Base-by-base conservation (phyloP, 2,888 invertebrate genomes). In the Biston betularia region DNA sequence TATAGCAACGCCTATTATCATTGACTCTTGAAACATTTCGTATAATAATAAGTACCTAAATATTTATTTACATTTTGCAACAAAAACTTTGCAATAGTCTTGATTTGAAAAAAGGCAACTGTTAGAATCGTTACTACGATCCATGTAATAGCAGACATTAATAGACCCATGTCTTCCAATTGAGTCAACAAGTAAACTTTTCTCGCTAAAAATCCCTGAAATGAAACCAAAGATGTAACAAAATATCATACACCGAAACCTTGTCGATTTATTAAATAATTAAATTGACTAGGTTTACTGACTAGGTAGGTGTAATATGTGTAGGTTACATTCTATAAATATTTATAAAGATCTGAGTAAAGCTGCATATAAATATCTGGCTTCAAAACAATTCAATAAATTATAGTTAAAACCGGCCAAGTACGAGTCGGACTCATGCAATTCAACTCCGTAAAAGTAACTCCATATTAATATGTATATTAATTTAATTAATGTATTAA, bases 11-110 rank as follows among this genome's bases (percentile, higher is more conserved):
- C 11, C 10, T 14, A 7, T 15, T 46, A 46, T 46, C 45, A 46
- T 7, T 3, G 46, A 15, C 24, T 8, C 15, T 46, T 0, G 10
- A 45, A 46, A 24, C 46, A 46, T 46, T 46, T 46, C 46, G 15
- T 46, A 49, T 33, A 35, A n/a, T 14, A 58, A 35, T 59, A 50
- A 44, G 15, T 10, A 24, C 40, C 24, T 34, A 54, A 54, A 50
- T 50, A 34, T 9, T 34, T 34, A 85, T 89, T 88, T 66, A 89
- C 89, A 76, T 88, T 89, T 60, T 62, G 69, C 48, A 86, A 65
- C 56, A 89, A 73, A 70, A 80, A 89, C 42, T 75, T 79, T 8
- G 78, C 75, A 56, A 88, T 71, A 3, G 84, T 80, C 73, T 82
- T 85, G 7, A 82, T 68, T 50, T 86, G 80, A 61, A 84, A 77